Evolutionary conservation across 1,140 invertebrate genomes (phyloP), one percentile per base, ranked within the genome.

Genomic region (Battus philenor): DNA sequence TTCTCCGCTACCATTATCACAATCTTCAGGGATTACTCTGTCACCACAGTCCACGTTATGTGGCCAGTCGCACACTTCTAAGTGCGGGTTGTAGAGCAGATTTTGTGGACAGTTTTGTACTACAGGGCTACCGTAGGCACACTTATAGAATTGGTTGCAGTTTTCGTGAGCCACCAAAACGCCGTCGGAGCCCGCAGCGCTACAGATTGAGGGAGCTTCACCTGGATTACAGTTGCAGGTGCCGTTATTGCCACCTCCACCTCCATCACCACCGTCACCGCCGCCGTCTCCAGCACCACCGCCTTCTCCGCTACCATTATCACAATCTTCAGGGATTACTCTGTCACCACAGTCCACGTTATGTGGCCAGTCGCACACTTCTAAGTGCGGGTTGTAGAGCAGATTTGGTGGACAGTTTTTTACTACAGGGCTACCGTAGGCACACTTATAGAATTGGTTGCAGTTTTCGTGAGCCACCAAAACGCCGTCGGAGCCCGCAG

Each of bases 31-130:
- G 15, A 55, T 58, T 4, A 45, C 30, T 36, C 61, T 54, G 3
- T 54, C 50, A 7, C 50, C 61, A 32, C 32, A 49, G n/a, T 27
- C 7, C 4, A 93, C 88, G 53, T 85, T 74, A 34, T 86, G 47
- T 15, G 90, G 79, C 88, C 90, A 86, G 54, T 70, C 67, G 15
- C 70, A 74, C 4, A 47, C n/a, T 30, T 62, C 41, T 26, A 27
- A 61, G 4, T 51, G 12, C 0, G 63, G 60, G 36, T 71, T 65
- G 46, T 54, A 75, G 1, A 65, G 9, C 2, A 71, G 43, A 10
- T 39, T 49, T 2, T 4, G 29, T 1, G 47, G 27, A 10, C 65
- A 68, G 5, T 31, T 29, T 0, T 49, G 4, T 5, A 45, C 22
- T 5, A 60, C 33, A 3, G 58, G 59, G 6, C 12, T 16, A 4